phyloP scores from a whole-genome alignment of 2,797 vertebrate genomes.

The Amphiprion clarkii region DNA sequence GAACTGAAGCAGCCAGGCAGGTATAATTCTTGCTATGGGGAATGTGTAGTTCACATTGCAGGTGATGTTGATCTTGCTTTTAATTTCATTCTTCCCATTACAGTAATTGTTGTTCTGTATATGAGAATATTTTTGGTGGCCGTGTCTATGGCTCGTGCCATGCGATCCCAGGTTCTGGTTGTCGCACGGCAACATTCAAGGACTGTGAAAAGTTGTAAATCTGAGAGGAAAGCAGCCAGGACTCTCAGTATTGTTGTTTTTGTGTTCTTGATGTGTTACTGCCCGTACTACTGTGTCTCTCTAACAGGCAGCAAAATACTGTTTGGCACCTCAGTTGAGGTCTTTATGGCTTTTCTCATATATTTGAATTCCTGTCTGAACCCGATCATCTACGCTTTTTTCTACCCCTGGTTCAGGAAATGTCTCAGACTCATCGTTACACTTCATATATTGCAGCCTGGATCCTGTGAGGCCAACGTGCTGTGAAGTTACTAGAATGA shows the following conservation, averaged over 20 bases:
- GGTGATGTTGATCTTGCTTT: neutral
- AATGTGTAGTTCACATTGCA: neutral
- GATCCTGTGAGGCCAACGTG: conserved; percentile 17
- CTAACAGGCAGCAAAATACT: conserved; percentile 10
- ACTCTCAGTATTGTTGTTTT: neutral
- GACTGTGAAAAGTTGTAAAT: neutral
- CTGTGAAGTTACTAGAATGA: neutral
- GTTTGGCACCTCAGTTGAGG: neutral
- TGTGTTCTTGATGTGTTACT: conserved; percentile 43
- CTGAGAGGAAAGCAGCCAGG: neutral
- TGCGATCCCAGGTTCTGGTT: neutral
- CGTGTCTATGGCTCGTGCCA: neutral
- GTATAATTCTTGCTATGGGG: conserved; percentile 21
- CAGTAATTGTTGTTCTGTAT: conserved; percentile 8
- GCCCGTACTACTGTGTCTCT: conserved; percentile 53
- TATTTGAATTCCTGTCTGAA: conserved; percentile 69
- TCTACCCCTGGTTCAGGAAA: conserved; percentile 58
- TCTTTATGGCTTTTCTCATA: conserved; percentile 32
- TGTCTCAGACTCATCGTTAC: conserved; percentile 42
- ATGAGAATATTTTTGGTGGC: neutral
- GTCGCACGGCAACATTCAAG: neutral
- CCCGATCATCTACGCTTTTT: conserved; percentile 47
- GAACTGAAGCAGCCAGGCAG: conserved; percentile 5
- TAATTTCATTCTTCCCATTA: neutral
- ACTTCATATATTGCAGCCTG: conserved; percentile 32